Evolutionary conservation across 2,113 vertebrate genomes (phyloP).

Genomic region (Odocoileus virginianus): DNA sequence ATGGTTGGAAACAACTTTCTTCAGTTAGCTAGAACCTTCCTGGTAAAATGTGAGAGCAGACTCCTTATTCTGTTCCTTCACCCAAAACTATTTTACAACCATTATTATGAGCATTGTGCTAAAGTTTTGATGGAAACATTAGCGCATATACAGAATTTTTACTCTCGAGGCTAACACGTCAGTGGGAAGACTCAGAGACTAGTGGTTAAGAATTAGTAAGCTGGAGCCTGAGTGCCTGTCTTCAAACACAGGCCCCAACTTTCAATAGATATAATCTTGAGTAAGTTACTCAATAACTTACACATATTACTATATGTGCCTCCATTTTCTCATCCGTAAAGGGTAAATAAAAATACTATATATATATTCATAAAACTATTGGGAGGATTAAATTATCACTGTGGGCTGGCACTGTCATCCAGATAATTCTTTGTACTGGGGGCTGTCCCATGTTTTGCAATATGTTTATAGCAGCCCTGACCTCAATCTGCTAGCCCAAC

Average conservation of each 20-base stretch:
- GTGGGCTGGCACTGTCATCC: background rate
- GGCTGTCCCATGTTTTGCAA: background rate
- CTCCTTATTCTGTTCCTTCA: background rate
- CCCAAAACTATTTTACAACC: background rate
- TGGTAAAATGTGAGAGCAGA: background rate
- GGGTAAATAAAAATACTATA: background rate
- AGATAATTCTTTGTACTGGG: background rate
- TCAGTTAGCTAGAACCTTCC: background rate
- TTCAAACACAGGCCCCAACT: background rate
- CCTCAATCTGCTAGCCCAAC: background rate
- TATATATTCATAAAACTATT: background rate
- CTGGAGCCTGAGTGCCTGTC: background rate
- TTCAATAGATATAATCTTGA: background rate
- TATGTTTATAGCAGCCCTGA: background rate
- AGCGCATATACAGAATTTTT: background rate
- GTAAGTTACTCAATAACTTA: background rate
- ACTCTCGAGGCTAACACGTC: background rate
- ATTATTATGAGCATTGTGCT: background rate
- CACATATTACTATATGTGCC: background rate
- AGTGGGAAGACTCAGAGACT: background rate
- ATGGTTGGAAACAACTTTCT: background rate
- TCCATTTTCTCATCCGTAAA: background rate
- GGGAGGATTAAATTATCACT: background rate
- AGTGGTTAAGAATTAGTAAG: background rate
- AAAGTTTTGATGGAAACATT: background rate